A percentile compares a stretch with the other conserved stretches of the same genome.
phyloP scores from a whole-genome alignment of 2,888 invertebrate genomes.

The Thalpophila matura region DNA sequence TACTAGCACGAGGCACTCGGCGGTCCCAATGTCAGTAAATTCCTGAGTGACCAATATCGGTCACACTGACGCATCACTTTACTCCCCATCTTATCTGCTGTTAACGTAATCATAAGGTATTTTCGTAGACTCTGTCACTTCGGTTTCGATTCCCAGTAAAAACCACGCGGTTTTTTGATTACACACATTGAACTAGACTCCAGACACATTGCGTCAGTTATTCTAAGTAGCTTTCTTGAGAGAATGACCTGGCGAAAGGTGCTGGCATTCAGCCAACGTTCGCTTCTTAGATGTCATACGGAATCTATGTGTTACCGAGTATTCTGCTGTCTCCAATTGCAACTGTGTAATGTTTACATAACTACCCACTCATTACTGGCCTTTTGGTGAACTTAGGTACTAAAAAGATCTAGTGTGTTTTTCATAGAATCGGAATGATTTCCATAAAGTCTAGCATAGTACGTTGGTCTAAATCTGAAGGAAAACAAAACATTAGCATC shows the following conservation, averaged over 20 bases:
- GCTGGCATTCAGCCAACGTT: slow-evolving; percentile 74
- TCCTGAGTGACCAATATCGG: slow-evolving; percentile 49
- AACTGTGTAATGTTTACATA: slow-evolving; percentile 63
- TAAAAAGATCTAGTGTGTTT: slow-evolving; percentile 4
- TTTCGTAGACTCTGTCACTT: slow-evolving; percentile 45
- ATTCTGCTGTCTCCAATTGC: slow-evolving; percentile 61
- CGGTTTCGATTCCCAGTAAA: slow-evolving; percentile 31
- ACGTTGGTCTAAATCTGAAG: slow-evolving; percentile 36
- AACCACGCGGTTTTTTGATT: slow-evolving; percentile 62
- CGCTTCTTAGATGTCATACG: slow-evolving; percentile 48
- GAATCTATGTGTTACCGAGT: slow-evolving; percentile 57
- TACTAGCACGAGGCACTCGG: slow-evolving; percentile 33
- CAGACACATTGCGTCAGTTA: slow-evolving; percentile 68
- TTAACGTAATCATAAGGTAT: slow-evolving; percentile 56
- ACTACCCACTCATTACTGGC: slow-evolving; percentile 30
- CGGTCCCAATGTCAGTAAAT: slow-evolving; percentile 52
- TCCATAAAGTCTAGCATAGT: slow-evolving; percentile 38
- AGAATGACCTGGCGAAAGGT: slow-evolving; percentile 82
- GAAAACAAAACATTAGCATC: slow-evolving; percentile 47
- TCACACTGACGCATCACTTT: slow-evolving; percentile 55
- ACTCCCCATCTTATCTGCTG: slow-evolving; percentile 39
- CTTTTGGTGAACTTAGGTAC: slow-evolving; percentile 20
- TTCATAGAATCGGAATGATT: slow-evolving; percentile 13
- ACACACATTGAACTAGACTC: slow-evolving; percentile 55
- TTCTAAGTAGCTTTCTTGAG: slow-evolving; percentile 75